Percentiles rank a stretch among this genome's conserved stretches.
These are phyloP conservation scores for Colaptes auratus DNA, from an alignment of 2,113 vertebrate species.

Conservation along the genomic window DNA sequence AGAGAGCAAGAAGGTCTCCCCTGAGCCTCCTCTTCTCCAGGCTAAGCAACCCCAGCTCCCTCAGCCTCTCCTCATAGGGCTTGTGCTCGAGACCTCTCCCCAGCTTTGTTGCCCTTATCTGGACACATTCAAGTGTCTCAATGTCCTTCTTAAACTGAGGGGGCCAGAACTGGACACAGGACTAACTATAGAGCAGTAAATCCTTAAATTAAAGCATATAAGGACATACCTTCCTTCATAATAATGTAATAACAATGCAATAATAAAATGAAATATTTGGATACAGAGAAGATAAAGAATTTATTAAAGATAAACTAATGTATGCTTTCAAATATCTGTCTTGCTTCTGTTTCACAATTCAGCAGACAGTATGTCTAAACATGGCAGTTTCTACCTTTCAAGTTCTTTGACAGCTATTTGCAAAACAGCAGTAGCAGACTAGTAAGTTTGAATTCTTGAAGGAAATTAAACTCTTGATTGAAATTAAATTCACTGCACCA, in stretches of 20 bases:
- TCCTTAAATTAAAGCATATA: neutral
- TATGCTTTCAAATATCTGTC: neutral
- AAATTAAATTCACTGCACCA: neutral
- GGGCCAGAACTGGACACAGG: too few species aligned
- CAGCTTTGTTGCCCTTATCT: too few species aligned
- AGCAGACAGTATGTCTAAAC: neutral
- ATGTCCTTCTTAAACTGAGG: too few species aligned
- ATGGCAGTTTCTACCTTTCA: neutral
- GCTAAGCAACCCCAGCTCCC: too few species aligned
- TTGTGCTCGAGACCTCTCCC: too few species aligned
- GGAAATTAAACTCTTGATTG: neutral
- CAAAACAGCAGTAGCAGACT: neutral
- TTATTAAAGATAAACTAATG: neutral
- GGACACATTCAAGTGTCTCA: too few species aligned
- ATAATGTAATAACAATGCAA: neutral
- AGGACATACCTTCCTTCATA: neutral
- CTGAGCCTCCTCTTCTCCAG: too few species aligned
- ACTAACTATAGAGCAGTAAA: neutral
- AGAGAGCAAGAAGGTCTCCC: too few species aligned
- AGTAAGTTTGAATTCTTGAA: neutral
- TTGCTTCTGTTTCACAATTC: neutral
- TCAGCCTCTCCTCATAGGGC: too few species aligned
- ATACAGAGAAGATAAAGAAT: neutral
- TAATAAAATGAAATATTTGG: neutral
- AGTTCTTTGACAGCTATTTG: neutral